Base-by-base conservation (phyloP, 2,888 invertebrate genomes). In the Drosophila rubida region DNA sequence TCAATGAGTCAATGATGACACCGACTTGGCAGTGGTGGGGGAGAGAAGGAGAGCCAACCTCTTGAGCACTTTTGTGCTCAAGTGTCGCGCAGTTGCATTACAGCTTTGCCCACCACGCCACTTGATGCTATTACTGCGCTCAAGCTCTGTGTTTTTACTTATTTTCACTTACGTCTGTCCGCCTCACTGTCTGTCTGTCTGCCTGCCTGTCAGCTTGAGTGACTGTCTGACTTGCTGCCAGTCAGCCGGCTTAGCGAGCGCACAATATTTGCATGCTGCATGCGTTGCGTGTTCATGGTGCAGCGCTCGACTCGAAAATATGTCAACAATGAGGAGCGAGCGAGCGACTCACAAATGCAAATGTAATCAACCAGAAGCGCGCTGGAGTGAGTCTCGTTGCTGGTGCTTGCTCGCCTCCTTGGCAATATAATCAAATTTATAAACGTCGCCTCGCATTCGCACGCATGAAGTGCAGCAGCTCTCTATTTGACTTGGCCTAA, bases 51-150 rank as follows among this genome's bases (percentile, higher is more conserved):
- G 68, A 64, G 39, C 42, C 14, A 51, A 65, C 51, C 73, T 81
- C 88, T 87, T 81, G 76, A 73, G 82, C 66, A 64, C 74, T 61
- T 75, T 82, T 87, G 73, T 82, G 69, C 72, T 75, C 79, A 61
- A 81, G 78, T 71, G 70, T 19, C 58, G 25, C 60, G 35, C 44
- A 42, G 63, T 11, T 53, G 65, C 74, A 44, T 14, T n/a, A n/a
- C 54, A 23, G 54, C 54, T 54, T 32, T 44, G 22, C 14, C 22
- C 32, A 54, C 30, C 41, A 32, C 9, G 53, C 54, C 54, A 54
- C 54, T 54, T 44, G 42, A 54, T 14, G 22, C 11, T 41, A 16
- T 41, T 19, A 14, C 19, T 25, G 13, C 53, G 45, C 44, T 68
- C 48, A 60, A 67, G 73, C 41, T 51, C 48, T 32, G 39, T 59